These are phyloP conservation scores for Globicephala melas DNA, from an alignment of 2,113 vertebrate species.

Conservation along the genomic window DNA sequence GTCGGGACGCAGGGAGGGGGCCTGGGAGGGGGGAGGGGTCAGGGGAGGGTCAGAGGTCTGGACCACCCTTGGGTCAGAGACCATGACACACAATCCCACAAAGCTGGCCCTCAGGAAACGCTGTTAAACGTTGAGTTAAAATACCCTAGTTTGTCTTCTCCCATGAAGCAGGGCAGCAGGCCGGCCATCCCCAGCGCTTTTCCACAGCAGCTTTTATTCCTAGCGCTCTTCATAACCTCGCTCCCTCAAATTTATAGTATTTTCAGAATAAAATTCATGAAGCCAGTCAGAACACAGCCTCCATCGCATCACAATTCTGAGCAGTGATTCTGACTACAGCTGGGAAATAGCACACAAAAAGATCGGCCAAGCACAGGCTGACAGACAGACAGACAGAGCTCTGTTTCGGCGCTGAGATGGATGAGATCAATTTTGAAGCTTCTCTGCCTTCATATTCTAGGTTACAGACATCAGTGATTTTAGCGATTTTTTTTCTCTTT, in stretches of 20 bases:
- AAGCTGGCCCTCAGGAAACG: not conserved
- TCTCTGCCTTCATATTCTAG: conserved; percentile 72
- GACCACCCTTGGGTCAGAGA: not conserved
- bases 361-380: conserved; percentile 40
- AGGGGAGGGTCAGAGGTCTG: not conserved
- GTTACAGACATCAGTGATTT: conserved; percentile 61
- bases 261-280: not conserved
- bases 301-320: conserved; percentile 31
- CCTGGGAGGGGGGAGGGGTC: not conserved
- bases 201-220: not conserved
- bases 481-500: not conserved
- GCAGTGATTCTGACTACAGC: not conserved
- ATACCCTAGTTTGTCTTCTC: not conserved
- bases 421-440: conserved; percentile 76
- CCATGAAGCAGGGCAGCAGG: not conserved
- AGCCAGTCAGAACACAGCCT: conserved; percentile 15
- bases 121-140: not conserved
- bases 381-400: conserved; percentile 65
- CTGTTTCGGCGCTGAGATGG: conserved; percentile 64
- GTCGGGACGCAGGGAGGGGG: not conserved
- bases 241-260: not conserved
- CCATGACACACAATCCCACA: not conserved
- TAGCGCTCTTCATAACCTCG: not conserved
- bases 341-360: conserved; percentile 45
- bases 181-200: not conserved